Percentiles rank a stretch among this genome's conserved stretches.
phyloP scores from a whole-genome alignment of 2,888 invertebrate species.

The Phrixothrix hirtus region DNA sequence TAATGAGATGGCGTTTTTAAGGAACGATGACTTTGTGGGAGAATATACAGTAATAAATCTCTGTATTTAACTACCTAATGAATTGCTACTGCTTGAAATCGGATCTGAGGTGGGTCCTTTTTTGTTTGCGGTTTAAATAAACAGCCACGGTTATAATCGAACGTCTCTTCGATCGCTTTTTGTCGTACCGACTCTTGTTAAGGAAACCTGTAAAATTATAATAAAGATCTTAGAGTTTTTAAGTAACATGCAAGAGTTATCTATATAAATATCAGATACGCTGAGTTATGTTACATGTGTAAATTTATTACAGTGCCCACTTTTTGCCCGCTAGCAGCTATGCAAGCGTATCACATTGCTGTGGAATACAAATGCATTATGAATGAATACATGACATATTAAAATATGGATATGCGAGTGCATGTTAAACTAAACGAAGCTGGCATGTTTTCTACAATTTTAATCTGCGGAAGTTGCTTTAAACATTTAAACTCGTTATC shows the following conservation, averaged over 20 bases:
- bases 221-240: slow-evolving; percentile 51
- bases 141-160: slow-evolving; percentile 43
- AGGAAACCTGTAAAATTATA: slow-evolving; percentile 50
- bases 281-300: slow-evolving; percentile 48
- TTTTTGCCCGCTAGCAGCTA: slow-evolving; percentile 43
- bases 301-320: slow-evolving; percentile 44
- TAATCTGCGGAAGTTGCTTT: slow-evolving; percentile 16
- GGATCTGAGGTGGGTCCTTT: slow-evolving; percentile 47
- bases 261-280: slow-evolving; percentile 38
- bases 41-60: slow-evolving; percentile 39
- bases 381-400: slow-evolving; percentile 37
- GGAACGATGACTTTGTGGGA: slow-evolving; percentile 47
- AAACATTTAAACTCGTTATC: slow-evolving; percentile 3
- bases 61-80: slow-evolving; percentile 43
- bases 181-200: slow-evolving; percentile 41
- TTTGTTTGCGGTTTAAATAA: slow-evolving; percentile 44
- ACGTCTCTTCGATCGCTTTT: slow-evolving; percentile 29
- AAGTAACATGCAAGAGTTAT: slow-evolving; percentile 28
- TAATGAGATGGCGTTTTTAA: slow-evolving; percentile 25
- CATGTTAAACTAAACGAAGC: slow-evolving; percentile 21
- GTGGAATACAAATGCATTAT: slow-evolving; percentile 42
- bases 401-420: slow-evolving; percentile 35
- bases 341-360: slow-evolving; percentile 39
- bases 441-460: slow-evolving; percentile 14
- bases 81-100: slow-evolving; percentile 42